A percentile compares a stretch with the other conserved stretches of the same genome.
phyloP scores from a whole-genome alignment of 2,797 vertebrate genomes.

The Pantherophis alleghaniensis region DNA sequence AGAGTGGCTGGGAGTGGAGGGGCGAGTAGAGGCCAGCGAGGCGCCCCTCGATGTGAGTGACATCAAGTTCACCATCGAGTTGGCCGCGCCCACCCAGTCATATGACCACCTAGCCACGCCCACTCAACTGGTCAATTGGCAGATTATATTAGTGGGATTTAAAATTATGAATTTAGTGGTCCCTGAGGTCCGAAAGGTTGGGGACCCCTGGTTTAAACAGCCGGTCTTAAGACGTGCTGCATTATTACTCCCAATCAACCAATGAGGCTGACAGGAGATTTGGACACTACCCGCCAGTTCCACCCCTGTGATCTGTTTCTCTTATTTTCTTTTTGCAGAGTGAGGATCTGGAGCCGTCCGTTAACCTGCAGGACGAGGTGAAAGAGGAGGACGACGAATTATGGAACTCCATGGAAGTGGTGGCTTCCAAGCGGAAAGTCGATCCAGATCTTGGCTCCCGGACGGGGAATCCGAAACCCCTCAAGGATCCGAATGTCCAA shows the following conservation, averaged over 20 bases:
- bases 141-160: too few relatives aligned
- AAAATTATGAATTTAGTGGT: too few relatives aligned
- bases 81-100: too few relatives aligned
- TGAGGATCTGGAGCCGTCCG: conserved; percentile 32
- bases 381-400: conserved; percentile 73
- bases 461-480: fast-evolving
- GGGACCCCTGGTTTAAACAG: too few relatives aligned
- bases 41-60: too few relatives aligned
- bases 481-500: neutral
- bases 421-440: conserved; percentile 54
- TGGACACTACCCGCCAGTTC: neutral
- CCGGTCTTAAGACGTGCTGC: neutral
- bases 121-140: too few relatives aligned
- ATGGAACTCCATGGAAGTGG: conserved; percentile 78
- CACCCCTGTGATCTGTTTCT: too few relatives aligned
- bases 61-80: too few relatives aligned
- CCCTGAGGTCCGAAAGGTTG: too few relatives aligned
- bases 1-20: too few relatives aligned
- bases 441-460: fast-evolving
- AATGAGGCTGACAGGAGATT: neutral
- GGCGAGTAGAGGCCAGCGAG: too few relatives aligned
- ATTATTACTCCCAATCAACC: neutral
- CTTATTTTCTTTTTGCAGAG: conserved; percentile 22
- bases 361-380: conserved; percentile 21
- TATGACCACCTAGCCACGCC: too few relatives aligned